Conservation (phyloP, 2,888 invertebrate genomes). For the Urechis unicinctus region DNA sequence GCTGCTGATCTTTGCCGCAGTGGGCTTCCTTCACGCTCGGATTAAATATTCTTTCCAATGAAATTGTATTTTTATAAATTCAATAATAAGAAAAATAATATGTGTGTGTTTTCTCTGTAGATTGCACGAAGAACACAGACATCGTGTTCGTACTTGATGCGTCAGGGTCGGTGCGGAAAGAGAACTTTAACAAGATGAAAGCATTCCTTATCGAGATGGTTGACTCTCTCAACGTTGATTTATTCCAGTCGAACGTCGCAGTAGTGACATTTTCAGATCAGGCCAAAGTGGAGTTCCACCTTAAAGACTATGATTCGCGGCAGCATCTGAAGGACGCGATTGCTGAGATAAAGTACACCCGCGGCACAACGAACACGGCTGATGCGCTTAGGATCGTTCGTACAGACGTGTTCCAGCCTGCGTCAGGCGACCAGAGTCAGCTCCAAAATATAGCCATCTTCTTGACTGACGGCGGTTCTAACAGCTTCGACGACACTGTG, state of each 20-base stretch:
- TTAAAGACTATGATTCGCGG: slow-evolving; percentile 21
- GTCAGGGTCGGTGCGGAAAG: slow-evolving; percentile 14
- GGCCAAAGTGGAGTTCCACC: slow-evolving; percentile 19
- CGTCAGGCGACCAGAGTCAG: slow-evolving; percentile 3
- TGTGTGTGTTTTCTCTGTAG: slow-evolving; percentile 10
- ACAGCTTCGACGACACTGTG: slow-evolving; percentile 1
- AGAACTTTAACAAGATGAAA: slow-evolving; percentile 15
- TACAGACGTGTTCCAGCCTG: slow-evolving; percentile 1
- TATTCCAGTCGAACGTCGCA: slow-evolving; percentile 12
- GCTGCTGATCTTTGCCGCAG: background rate
- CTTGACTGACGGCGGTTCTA: slow-evolving; percentile 14
- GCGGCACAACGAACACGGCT: slow-evolving; percentile 39
- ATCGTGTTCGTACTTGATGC: slow-evolving; percentile 18
- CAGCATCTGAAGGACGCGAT: slow-evolving; percentile 24
- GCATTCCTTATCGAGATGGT: slow-evolving; percentile 14
- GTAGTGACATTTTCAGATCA: slow-evolving; percentile 16
- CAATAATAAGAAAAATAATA: too few relatives aligned
- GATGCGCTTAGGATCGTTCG: slow-evolving; percentile 28
- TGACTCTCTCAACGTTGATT: slow-evolving; percentile 17
- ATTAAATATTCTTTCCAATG: too few relatives aligned
- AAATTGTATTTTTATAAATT: too few relatives aligned
- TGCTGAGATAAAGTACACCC: slow-evolving; percentile 26
- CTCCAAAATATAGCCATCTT: slow-evolving; percentile 8
- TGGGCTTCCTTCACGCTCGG: background rate
- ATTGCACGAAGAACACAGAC: slow-evolving; percentile 16